phyloP scores from a whole-genome alignment of 1,140 invertebrate genomes.

The Octopus sinensis region DNA sequence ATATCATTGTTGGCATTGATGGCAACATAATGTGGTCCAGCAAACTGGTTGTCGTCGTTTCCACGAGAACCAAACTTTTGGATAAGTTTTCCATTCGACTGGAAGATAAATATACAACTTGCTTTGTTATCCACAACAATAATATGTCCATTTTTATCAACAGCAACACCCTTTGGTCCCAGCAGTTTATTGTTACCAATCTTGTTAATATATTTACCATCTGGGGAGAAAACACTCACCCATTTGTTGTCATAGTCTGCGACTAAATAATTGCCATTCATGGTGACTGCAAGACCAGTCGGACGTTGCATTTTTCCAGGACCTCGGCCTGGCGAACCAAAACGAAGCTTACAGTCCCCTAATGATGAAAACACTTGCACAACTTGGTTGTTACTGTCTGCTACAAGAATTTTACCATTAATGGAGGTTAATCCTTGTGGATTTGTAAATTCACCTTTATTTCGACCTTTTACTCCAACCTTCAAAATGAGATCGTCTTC shows the following conservation, averaged over 20 bases:
- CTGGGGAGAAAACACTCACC: constrained; percentile 62
- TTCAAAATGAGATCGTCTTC: constrained; percentile 58
- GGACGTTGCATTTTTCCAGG: constrained; percentile 63
- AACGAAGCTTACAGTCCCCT: constrained; percentile 54
- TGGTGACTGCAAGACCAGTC: constrained; percentile 61
- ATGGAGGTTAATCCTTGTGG: constrained; percentile 60
- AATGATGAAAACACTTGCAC: constrained; percentile 57
- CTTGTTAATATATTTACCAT: constrained; percentile 63
- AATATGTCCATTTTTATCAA: constrained; percentile 61
- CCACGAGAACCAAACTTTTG: constrained; percentile 55
- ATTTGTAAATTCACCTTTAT: constrained; percentile 64
- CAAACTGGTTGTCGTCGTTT: constrained; percentile 61
- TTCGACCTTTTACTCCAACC: constrained; percentile 61
- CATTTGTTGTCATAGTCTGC: constrained; percentile 66
- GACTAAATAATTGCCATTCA: constrained; percentile 63
- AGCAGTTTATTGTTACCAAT: constrained; percentile 63
- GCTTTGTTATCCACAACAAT: constrained; percentile 67
- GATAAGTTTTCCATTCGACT: constrained; percentile 59
- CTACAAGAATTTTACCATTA: constrained; percentile 60
- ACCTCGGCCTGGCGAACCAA: constrained; percentile 60
- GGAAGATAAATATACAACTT: constrained; percentile 62
- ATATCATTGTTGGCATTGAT: constrained; percentile 61
- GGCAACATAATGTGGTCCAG: constrained; percentile 65
- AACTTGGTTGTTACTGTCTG: constrained; percentile 65
- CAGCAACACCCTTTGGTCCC: constrained; percentile 63